A percentile compares a stretch with the other conserved stretches of the same genome.
Conservation (phyloP, 2,113 vertebrate genomes). For the Acrocephalus arundinaceus region DNA sequence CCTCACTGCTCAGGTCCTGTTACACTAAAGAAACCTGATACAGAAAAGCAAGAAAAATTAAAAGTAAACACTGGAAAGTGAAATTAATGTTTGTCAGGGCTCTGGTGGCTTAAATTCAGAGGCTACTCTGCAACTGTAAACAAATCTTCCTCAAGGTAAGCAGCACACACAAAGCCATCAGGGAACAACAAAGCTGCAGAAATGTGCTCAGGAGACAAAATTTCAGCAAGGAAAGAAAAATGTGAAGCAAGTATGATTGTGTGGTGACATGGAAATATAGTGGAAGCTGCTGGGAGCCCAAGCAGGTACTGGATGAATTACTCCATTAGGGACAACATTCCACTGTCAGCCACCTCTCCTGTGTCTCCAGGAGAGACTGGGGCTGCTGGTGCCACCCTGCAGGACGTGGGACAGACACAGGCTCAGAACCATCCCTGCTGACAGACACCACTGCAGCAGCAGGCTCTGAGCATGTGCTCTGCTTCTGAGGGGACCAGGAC, state of each 20-base stretch:
- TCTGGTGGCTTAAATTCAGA: background rate
- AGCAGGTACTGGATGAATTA: background rate
- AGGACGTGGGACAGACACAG: background rate
- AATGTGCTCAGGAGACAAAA: background rate
- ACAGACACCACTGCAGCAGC: background rate
- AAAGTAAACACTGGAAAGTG: background rate
- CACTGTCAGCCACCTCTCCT: background rate
- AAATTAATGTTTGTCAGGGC: conserved; percentile 27
- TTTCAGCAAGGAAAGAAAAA: background rate
- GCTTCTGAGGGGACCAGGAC: background rate
- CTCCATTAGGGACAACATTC: background rate
- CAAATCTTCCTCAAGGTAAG: conserved; percentile 3
- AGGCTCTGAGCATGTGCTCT: background rate
- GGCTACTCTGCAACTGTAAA: background rate
- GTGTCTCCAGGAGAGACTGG: background rate
- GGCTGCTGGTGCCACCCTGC: background rate
- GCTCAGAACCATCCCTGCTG: background rate
- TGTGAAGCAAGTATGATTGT: background rate
- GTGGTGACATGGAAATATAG: background rate
- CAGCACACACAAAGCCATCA: background rate
- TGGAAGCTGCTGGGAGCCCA: background rate
- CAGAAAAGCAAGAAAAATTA: background rate
- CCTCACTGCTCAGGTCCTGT: background rate
- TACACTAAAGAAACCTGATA: background rate
- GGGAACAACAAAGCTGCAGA: background rate